Percentiles rank a stretch among this genome's conserved stretches.
Conservation (phyloP, 2,797 vertebrate species). For the Rhinichthys osculus region DNA sequence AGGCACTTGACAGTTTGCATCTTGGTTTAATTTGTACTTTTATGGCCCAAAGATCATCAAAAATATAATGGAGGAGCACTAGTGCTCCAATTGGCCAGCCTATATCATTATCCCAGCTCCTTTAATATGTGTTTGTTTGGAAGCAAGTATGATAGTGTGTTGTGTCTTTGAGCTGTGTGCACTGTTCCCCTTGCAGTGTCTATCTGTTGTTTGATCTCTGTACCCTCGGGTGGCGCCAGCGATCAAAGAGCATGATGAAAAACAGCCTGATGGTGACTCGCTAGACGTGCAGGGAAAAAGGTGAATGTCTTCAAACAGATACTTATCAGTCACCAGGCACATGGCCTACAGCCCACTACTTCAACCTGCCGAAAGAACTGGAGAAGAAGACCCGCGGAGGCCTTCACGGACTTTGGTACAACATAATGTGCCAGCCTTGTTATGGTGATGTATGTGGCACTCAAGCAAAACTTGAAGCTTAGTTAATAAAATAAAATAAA, state of each 20-base stretch:
- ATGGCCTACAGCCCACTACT: conserved; percentile 79
- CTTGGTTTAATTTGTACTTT: neutral
- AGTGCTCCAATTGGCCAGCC: neutral
- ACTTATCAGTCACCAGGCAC: conserved; percentile 84
- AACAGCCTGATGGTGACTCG: conserved; percentile 85
- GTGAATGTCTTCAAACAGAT: conserved; percentile 89
- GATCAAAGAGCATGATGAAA: conserved; percentile 90
- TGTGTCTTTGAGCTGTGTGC: neutral
- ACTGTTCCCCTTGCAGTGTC: conserved; percentile 17
- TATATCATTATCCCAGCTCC: neutral
- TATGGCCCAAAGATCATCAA: neutral
- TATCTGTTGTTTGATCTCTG: conserved; percentile 49
- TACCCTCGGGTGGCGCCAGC: conserved; percentile 80
- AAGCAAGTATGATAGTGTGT: neutral
- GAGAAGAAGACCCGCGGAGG: neutral
- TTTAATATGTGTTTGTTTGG: neutral
- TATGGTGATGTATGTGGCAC: too few species aligned
- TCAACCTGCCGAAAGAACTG: neutral
- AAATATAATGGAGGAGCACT: neutral
- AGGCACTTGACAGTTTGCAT: neutral
- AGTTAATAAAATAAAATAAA: neutral
- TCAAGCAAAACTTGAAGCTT: neutral
- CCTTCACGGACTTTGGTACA: neutral
- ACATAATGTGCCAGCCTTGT: neutral
- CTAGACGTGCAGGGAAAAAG: conserved; percentile 80